Conservation (phyloP, 2,888 invertebrate species). For the Drosophila anceps region DNA sequence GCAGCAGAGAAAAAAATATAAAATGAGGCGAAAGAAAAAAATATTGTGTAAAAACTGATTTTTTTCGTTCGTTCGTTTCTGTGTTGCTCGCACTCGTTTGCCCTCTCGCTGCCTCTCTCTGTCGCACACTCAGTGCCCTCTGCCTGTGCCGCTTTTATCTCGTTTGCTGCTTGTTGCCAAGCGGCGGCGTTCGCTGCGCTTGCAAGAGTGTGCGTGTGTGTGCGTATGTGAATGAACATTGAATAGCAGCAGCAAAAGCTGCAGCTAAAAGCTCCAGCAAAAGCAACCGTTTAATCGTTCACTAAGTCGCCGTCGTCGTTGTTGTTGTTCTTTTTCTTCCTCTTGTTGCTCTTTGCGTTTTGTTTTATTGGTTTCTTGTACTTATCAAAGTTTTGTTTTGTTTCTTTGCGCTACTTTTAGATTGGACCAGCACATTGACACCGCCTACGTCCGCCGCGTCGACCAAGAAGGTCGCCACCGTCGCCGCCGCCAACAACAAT, state of each 20-base stretch:
- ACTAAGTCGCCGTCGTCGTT: slow-evolving; percentile 21
- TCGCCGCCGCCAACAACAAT: slow-evolving; percentile 25
- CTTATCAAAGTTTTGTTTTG: slow-evolving; percentile 52
- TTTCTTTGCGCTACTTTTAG: slow-evolving; percentile 57
- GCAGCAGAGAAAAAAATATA: slow-evolving; percentile 20
- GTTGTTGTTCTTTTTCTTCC: slow-evolving; percentile 26
- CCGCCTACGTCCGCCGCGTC: slow-evolving; percentile 57
- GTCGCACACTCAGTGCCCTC: slow-evolving; percentile 19
- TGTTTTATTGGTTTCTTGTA: slow-evolving; percentile 42
- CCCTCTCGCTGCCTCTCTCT: slow-evolving; percentile 41
- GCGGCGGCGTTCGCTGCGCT: slow-evolving; percentile 56
- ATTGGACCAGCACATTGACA: slow-evolving; percentile 80
- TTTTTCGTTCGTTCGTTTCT: slow-evolving; percentile 27
- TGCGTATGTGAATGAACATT: slow-evolving; percentile 43
- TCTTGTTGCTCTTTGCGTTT: slow-evolving; percentile 16
- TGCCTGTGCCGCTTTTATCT: slow-evolving; percentile 62
- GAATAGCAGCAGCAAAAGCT: slow-evolving; percentile 30
- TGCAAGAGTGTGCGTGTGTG: neutral
- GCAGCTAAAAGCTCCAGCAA: slow-evolving; percentile 31
- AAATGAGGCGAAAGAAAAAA: slow-evolving; percentile 18
- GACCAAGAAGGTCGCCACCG: slow-evolving; percentile 57
- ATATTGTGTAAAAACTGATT: slow-evolving; percentile 51
- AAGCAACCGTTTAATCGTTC: slow-evolving; percentile 24
- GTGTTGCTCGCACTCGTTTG: slow-evolving; percentile 37
- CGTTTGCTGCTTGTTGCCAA: slow-evolving; percentile 71